A percentile compares a stretch with the other conserved stretches of the same genome.
Conservation (phyloP, 1,140 invertebrate genomes). For the Aricia agestis region DNA sequence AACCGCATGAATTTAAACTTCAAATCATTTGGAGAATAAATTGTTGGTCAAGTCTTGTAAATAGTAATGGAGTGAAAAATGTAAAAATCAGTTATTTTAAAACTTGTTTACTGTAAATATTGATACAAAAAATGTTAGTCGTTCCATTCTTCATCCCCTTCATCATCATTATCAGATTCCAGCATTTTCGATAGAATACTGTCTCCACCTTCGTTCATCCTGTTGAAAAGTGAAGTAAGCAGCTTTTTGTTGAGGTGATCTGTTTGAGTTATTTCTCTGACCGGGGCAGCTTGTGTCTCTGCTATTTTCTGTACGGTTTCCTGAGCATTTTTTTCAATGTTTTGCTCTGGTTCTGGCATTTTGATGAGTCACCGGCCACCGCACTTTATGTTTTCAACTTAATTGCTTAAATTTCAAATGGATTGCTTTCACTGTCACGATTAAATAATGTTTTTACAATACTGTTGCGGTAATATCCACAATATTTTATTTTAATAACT, state of each 20-base stretch:
- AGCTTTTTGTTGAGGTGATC: constrained; percentile 80
- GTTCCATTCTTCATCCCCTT: constrained; percentile 54
- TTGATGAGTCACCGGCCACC: not conserved
- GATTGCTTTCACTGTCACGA: too few species aligned
- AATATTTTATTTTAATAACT: too few species aligned
- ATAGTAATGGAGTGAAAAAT: too few species aligned
- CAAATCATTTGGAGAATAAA: too few species aligned
- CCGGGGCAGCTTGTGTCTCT: constrained; percentile 35
- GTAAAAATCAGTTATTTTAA: too few species aligned
- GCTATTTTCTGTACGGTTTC: not conserved
- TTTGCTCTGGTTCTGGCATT: constrained; percentile 57
- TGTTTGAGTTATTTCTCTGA: constrained; percentile 78
- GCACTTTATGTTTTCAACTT: not conserved
- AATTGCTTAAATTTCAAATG: too few species aligned
- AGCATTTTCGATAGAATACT: constrained; percentile 50
- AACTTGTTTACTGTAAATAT: too few species aligned
- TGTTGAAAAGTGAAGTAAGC: constrained; percentile 77
- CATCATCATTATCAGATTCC: constrained; percentile 45
- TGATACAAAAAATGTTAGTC: constrained; percentile 19
- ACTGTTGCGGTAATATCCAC: too few species aligned
- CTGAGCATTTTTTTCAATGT: constrained; percentile 22
- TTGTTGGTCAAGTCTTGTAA: too few species aligned
- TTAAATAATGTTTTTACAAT: too few species aligned
- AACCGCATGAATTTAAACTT: too few species aligned
- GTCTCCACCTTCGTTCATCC: constrained; percentile 75